Base-by-base conservation (phyloP, 2,797 vertebrate species). In the Columba guinea region DNA sequence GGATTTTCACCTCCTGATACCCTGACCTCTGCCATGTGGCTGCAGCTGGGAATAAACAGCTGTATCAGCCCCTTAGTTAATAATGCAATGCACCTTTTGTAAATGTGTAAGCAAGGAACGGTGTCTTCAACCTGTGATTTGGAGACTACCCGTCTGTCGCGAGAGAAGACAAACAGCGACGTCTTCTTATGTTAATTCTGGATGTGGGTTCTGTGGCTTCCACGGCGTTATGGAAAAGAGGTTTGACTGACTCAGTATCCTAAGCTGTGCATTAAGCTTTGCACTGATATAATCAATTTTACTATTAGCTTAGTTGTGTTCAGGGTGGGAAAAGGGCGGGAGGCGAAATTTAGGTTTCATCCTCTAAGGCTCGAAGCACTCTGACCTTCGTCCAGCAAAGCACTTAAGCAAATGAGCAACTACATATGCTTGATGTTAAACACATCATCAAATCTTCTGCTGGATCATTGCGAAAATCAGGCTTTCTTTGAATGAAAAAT, bases 331-430 rank as follows among this genome's bases (percentile, higher is more conserved):
- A 78, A 32, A 63, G 39, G 27, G 63, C 1, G 0, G 26, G 15
- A 87, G n/a, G 44, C 24, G 20, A 67, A 52, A 84, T 48, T 71
- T 80, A 39, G 63, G 77, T 70, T 76, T 94, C 49, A 73, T 73
- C 69, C 44, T 89, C 76, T 79, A 87, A 95, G 74, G 41, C 73
- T 90, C 1, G 2, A 30, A 87, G 77, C 58, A 60, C 55, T 56
- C 71, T 74, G 86, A 95, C 88, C 77, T 92, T 93, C 59, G 56
- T 68, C 74, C 59, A 87, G 55, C 34, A 90, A 94, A 86, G 91
- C 83, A 84, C 80, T 89, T 95, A 70, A 86, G 74, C 74, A 96
- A 95, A 93, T 90, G 70, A 93, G 37, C 37, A 84, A 30, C 48
- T 59, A 34, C 65, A 46, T 94, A 26, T 60, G 63, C 62, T 91